Conservation (phyloP, 2,888 invertebrate species). For the Autographa pulchrina region DNA sequence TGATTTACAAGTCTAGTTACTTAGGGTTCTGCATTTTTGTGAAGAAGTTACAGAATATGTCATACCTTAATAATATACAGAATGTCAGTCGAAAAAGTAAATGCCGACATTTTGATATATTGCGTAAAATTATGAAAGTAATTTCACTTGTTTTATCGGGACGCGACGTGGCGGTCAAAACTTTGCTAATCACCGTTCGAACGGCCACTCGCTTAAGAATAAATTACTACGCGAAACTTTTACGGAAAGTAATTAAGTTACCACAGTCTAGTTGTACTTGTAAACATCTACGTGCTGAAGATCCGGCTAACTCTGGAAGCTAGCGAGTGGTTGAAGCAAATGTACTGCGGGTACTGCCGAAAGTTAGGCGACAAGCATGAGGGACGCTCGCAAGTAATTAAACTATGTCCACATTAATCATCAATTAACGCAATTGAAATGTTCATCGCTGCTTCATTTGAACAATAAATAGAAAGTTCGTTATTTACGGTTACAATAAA, state of each 20-base stretch:
- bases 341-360: slow-evolving; percentile 14
- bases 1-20: too few species aligned
- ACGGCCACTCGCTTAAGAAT: slow-evolving; percentile 78
- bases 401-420: slow-evolving; percentile 8
- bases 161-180: slow-evolving; percentile 62
- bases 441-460: not conserved
- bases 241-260: slow-evolving; percentile 76
- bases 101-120: slow-evolving; percentile 32
- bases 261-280: slow-evolving; percentile 64
- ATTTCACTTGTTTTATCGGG: slow-evolving; percentile 53
- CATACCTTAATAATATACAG: not conserved
- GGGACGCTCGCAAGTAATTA: slow-evolving; percentile 12
- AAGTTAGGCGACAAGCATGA: slow-evolving; percentile 40
- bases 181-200: slow-evolving; percentile 78
- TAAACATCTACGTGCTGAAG: slow-evolving; percentile 54
- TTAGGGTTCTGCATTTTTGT: too few species aligned
- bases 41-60: not conserved
- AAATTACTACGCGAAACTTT: slow-evolving; percentile 77
- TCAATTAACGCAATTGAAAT: slow-evolving; percentile 3
- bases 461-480: not conserved
- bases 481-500: too few species aligned
- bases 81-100: not conserved
- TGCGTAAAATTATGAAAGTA: slow-evolving; percentile 39
- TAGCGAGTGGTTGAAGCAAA: slow-evolving; percentile 31
- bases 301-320: slow-evolving; percentile 41